These are phyloP conservation scores for Phaethon lepturus DNA, from an alignment of 2,113 vertebrate species.

Conservation along the genomic window DNA sequence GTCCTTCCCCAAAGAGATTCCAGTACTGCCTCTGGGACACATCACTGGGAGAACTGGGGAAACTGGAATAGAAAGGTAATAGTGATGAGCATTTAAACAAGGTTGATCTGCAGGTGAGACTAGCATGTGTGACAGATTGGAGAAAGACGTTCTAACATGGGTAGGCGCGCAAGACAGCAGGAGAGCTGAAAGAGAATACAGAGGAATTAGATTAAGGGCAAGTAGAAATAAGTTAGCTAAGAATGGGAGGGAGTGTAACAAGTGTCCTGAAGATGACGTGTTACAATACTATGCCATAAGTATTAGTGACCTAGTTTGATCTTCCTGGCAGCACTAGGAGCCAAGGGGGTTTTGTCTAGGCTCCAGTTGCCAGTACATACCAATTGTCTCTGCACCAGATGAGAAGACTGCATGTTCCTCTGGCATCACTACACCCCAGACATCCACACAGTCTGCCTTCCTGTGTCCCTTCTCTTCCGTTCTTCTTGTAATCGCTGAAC, in stretches of 20 bases:
- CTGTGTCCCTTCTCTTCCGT: neutral
- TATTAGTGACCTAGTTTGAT: neutral
- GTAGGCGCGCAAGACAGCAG: neutral
- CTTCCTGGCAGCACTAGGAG: neutral
- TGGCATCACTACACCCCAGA: neutral
- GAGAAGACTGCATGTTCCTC: neutral
- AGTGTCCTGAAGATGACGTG: neutral
- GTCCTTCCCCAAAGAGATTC: neutral
- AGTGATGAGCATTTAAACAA: neutral
- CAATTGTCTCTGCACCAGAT: neutral
- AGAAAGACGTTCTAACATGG: neutral
- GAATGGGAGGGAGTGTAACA: neutral
- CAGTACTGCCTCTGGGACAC: neutral
- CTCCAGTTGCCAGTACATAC: neutral
- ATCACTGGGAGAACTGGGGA: neutral
- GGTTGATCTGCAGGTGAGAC: neutral
- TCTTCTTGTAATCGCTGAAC: neutral
- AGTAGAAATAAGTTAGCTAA: neutral
- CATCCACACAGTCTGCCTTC: neutral
- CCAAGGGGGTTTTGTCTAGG: neutral
- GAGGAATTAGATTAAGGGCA: neutral
- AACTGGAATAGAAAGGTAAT: neutral
- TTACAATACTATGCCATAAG: neutral
- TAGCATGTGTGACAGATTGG: neutral
- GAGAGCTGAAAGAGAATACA: neutral